Conservation (phyloP, 2,888 invertebrate genomes). For the Platycnemis pennipes region DNA sequence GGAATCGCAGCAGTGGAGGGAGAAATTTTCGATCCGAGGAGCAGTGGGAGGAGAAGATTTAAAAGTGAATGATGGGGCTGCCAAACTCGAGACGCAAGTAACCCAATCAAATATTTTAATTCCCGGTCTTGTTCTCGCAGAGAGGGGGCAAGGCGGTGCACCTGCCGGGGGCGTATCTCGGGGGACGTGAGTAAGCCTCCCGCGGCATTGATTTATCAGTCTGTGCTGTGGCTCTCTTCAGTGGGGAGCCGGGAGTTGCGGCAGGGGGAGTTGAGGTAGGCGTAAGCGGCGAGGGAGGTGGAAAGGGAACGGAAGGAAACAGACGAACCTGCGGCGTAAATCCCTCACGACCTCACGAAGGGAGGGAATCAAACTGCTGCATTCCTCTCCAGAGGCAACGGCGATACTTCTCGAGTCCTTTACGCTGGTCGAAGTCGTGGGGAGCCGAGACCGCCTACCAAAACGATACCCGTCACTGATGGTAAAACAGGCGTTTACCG, state of each 20-base stretch:
- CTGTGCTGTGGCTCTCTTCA: neutral
- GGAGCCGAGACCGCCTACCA: neutral
- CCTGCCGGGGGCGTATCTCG: slow-evolving; percentile 21
- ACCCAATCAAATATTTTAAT: slow-evolving; percentile 61
- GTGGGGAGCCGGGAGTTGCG: neutral
- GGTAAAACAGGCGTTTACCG: too few species aligned
- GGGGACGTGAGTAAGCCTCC: slow-evolving; percentile 25
- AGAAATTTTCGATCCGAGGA: neutral
- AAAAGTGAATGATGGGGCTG: slow-evolving; percentile 55
- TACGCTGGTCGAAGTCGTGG: neutral
- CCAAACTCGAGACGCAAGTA: slow-evolving; percentile 54
- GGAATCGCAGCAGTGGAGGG: neutral
- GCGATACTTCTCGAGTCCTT: neutral
- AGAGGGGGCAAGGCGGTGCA: neutral
- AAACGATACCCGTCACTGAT: too few species aligned
- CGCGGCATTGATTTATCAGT: slow-evolving; percentile 40
- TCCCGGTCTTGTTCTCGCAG: neutral
- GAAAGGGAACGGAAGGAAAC: neutral
- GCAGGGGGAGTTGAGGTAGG: neutral
- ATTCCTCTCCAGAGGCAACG: neutral
- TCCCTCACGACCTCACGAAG: neutral
- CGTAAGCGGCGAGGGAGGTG: neutral
- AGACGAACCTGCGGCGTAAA: neutral
- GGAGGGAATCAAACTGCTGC: neutral
- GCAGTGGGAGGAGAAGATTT: neutral